A percentile compares a stretch with the other conserved stretches of the same genome.
Evolutionary conservation across 2,113 vertebrate genomes (phyloP).

Genomic region (Scomber japonicus): DNA sequence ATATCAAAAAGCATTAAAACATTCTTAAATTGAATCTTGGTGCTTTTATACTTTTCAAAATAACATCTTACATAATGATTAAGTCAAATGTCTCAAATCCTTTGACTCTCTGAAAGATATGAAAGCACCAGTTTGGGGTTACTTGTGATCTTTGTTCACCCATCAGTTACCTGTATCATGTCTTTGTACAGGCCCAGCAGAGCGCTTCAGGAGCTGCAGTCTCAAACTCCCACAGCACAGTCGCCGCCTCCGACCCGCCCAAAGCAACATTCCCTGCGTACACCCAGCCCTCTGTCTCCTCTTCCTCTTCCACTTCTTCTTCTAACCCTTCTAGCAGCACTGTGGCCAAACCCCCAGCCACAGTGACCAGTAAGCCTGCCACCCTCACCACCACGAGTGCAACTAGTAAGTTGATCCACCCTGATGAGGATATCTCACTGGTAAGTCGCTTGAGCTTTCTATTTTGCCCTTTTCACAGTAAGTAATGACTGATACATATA

Average conservation of each 20-base stretch:
- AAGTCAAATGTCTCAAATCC: background rate
- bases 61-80: background rate
- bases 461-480: slow-evolving; percentile 86
- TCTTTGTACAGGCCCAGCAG: slow-evolving; percentile 91
- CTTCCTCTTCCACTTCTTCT: slow-evolving; percentile 90
- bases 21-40: background rate
- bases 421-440: slow-evolving; percentile 99
- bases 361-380: slow-evolving; percentile 98
- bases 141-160: background rate
- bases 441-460: slow-evolving; percentile 91
- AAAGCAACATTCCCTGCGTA: slow-evolving; percentile 99
- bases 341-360: slow-evolving; percentile 94
- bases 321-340: slow-evolving; percentile 96
- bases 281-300: slow-evolving; percentile 93
- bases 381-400: slow-evolving; percentile 98
- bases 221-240: slow-evolving; percentile 91
- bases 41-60: background rate
- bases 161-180: slow-evolving; percentile 20
- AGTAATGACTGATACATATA: slow-evolving; percentile 82
- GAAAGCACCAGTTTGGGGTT: background rate
- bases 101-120: background rate
- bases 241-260: slow-evolving; percentile 91
- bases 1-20: background rate
- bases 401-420: slow-evolving; percentile 99
- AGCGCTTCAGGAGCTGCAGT: slow-evolving; percentile 90